phyloP scores from a whole-genome alignment of 2,888 invertebrate species.

The Oligia latruncula region DNA sequence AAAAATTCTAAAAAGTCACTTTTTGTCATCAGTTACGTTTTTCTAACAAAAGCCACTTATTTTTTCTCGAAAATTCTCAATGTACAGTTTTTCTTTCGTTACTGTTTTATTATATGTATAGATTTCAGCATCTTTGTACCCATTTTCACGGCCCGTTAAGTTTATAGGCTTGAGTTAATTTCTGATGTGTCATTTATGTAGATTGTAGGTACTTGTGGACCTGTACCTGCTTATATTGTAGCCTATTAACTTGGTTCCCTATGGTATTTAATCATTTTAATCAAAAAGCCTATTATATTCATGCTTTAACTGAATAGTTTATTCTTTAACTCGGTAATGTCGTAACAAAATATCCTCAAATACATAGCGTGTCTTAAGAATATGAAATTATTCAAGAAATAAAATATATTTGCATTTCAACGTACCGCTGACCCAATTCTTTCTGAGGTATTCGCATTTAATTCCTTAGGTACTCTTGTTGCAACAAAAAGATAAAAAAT shows the following conservation, averaged over 20 bases:
- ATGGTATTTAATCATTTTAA: background rate
- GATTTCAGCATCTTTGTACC: background rate
- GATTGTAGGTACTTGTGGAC: background rate
- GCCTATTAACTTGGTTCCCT: background rate
- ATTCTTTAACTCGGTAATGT: constrained; percentile 26
- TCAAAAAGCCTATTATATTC: background rate
- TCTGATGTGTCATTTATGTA: background rate
- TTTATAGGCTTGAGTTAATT: constrained; percentile 22
- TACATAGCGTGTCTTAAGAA: constrained; percentile 48
- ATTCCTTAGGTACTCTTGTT: constrained; percentile 27
- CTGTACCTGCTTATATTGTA: background rate
- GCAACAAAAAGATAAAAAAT: constrained; percentile 31
- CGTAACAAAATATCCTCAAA: constrained; percentile 31
- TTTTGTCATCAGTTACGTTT: too few relatives aligned
- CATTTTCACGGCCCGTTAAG: constrained; percentile 10
- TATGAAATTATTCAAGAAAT: constrained; percentile 50
- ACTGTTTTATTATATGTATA: too few relatives aligned
- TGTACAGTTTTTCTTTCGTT: too few relatives aligned
- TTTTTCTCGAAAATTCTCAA: too few relatives aligned
- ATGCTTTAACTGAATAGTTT: constrained; percentile 41
- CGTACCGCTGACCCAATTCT: constrained; percentile 56
- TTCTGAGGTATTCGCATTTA: constrained; percentile 27
- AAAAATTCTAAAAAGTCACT: too few relatives aligned
- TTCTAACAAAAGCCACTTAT: too few relatives aligned
- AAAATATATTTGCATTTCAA: constrained; percentile 59